A percentile compares a stretch with the other conserved stretches of the same genome.
phyloP scores from a whole-genome alignment of 2,113 vertebrate genomes.

The Oryzias celebensis region DNA sequence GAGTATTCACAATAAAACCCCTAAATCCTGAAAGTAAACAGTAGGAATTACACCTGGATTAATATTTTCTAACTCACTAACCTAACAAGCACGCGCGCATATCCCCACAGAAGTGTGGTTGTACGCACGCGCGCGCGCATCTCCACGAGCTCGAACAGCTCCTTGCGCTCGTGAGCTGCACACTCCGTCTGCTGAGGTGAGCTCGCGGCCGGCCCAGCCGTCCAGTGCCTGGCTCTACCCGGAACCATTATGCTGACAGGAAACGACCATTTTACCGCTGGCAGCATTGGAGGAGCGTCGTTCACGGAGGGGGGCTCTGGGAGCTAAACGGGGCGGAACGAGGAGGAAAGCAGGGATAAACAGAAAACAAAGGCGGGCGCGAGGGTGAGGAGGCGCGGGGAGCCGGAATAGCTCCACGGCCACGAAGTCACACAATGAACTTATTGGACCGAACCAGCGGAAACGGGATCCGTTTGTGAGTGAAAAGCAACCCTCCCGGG shows the following conservation, averaged over 20 bases:
- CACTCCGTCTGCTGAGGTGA: slow-evolving; percentile 12
- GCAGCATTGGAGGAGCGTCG: slow-evolving; percentile 63
- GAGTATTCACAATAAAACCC: too few species aligned
- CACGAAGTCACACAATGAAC: slow-evolving; percentile 43
- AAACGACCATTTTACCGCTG: slow-evolving; percentile 76
- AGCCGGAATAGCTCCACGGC: neutral
- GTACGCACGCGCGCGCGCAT: neutral
- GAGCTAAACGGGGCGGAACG: slow-evolving; percentile 66
- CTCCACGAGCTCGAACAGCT: neutral
- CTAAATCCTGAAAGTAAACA: too few species aligned
- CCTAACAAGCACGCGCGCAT: slow-evolving; percentile 5
- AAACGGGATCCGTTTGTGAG: slow-evolving; percentile 68
- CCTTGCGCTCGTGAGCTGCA: too few species aligned
- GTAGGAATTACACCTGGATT: too few species aligned
- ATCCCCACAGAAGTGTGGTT: slow-evolving; percentile 20
- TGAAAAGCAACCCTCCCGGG: slow-evolving; percentile 64
- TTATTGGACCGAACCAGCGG: slow-evolving; percentile 52
- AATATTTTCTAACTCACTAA: too few species aligned
- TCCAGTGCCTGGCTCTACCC: slow-evolving; percentile 61
- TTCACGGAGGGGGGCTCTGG: slow-evolving; percentile 66
- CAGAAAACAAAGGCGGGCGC: slow-evolving; percentile 29
- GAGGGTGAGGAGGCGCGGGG: slow-evolving; percentile 1
- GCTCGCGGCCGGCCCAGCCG: slow-evolving; percentile 42
- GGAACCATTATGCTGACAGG: slow-evolving; percentile 78
- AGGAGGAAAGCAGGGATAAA: slow-evolving; percentile 32